A percentile compares a stretch with the other conserved stretches of the same genome.
phyloP scores from a whole-genome alignment of 2,113 vertebrate species.

The Pseudonaja textilis region DNA sequence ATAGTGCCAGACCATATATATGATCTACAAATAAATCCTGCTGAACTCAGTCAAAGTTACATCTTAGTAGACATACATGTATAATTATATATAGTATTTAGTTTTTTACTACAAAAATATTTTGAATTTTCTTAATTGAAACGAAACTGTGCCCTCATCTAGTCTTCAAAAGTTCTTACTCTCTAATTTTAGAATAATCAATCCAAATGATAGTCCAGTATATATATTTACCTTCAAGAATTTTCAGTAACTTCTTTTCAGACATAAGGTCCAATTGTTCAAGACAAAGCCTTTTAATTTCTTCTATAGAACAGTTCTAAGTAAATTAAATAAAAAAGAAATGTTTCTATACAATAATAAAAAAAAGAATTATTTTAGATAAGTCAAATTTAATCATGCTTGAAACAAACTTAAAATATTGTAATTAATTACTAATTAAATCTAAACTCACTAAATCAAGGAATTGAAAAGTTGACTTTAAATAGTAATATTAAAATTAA shows the following conservation, averaged over 20 bases:
- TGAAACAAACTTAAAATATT: neutral
- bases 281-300: conserved; percentile 90
- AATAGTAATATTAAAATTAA: neutral
- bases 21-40: neutral
- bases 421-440: neutral
- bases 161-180: neutral
- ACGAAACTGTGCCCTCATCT: neutral
- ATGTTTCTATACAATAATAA: neutral
- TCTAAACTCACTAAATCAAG: neutral
- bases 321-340: conserved; percentile 18
- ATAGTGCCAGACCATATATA: neutral
- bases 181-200: neutral
- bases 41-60: neutral
- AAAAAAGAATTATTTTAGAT: neutral
- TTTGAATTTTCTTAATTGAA: neutral
- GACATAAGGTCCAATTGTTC: conserved; percentile 89
- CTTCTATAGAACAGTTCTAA: conserved; percentile 85
- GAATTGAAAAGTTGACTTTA: neutral
- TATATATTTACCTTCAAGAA: conserved; percentile 84
- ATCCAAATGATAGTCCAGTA: neutral
- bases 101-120: neutral
- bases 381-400: neutral
- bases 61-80: neutral
- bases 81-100: neutral
- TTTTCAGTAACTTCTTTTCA: conserved; percentile 85